These are phyloP conservation scores for Progne subis DNA, from an alignment of 2,113 vertebrate genomes.

Conservation along the genomic window DNA sequence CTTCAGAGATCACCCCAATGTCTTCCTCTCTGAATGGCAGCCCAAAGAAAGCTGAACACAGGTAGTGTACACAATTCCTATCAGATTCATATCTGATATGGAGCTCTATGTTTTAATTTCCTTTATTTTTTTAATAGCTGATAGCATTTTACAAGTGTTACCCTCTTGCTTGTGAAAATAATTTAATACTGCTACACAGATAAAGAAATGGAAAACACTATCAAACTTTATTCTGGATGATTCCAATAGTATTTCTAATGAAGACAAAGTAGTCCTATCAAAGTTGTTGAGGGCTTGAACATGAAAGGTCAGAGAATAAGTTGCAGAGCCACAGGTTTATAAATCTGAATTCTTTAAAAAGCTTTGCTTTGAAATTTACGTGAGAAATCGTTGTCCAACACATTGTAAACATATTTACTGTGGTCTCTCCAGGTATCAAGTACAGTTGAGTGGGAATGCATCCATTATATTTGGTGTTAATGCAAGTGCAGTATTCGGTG, in stretches of 20 bases:
- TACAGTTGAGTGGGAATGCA: background rate
- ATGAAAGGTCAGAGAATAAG: background rate
- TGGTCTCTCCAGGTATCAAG: background rate
- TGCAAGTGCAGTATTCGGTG: background rate
- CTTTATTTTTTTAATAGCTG: background rate
- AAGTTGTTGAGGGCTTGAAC: background rate
- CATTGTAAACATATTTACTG: background rate
- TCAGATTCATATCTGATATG: background rate
- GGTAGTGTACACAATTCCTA: background rate
- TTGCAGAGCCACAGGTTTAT: background rate
- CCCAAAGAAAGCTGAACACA: background rate
- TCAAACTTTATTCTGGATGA: background rate
- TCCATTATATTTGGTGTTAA: background rate
- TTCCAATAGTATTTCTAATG: background rate
- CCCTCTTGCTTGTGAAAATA: background rate
- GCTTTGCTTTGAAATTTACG: background rate
- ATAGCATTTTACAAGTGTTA: background rate
- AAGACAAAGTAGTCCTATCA: background rate
- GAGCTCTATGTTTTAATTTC: background rate
- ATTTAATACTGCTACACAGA: background rate
- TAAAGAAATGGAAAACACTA: background rate
- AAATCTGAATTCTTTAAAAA: background rate
- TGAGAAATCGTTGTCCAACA: background rate
- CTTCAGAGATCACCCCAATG: rapidly evolving
- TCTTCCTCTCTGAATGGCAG: background rate